Evolutionary conservation across 2,113 vertebrate genomes (phyloP), one percentile per base, ranked within the genome.

Genomic region (Kryptolebias marmoratus): DNA sequence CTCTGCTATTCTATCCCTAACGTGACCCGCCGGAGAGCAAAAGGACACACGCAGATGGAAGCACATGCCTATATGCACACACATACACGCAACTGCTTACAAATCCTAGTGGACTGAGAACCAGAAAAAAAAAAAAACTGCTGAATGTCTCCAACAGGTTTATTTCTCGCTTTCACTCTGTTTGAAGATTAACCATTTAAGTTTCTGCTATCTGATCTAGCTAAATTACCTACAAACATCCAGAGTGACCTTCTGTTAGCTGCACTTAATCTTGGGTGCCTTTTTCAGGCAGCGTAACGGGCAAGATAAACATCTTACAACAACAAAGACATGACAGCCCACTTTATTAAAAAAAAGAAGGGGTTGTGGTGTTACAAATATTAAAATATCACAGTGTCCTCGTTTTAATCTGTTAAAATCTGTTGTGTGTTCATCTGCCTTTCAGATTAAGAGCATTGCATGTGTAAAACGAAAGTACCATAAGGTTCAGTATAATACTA

Each of bases 1-100:
- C 64, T 57, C 42, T 59, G 84, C 54, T 88, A 90, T 85, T 82
- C 80, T 87, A 92, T 86, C 88, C 84, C 87, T 88, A 83, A 89
- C 77, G 79, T 90, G 88, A 90, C 88, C 89, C 53, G n/a, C 48
- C 79, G 72, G 54, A 79, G 63, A 86, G 88, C 70, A 68, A 80
- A 56, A 87, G 81, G 80, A 78, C 69, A 78, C 56, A 62, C 50
- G 45, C 13, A 31, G 48, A 62, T 1, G 32, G 42, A 60, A 10
- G 60, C 49, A 56, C 61, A 27, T 8, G 6, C 39, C 71, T 55
- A 64, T 18, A 31, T 22, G n/a, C 64, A 66, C 59, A 53, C 45
- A 73, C n/a, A 58, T 2, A 48, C n/a, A 62, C 31, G 67, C 58
- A 75, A 44, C 61, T 53, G n/a, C 58, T 18, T 42, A 45, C 53